phyloP scores from a whole-genome alignment of 2,113 vertebrate genomes.

The Sebastes schlegelii region DNA sequence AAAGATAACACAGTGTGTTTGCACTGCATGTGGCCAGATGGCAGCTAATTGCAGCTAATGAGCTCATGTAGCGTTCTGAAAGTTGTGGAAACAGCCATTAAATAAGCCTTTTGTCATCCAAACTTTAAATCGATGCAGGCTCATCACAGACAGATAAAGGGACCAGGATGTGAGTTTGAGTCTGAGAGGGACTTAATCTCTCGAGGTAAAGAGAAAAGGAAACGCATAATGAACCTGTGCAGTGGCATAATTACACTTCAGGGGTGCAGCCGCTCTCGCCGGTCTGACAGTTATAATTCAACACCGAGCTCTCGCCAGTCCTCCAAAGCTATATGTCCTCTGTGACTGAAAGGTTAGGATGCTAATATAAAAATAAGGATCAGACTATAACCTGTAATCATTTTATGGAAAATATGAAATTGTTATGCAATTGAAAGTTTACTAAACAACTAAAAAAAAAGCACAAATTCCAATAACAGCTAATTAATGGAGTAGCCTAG shows the following conservation, averaged over 20 bases:
- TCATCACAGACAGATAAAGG: background rate
- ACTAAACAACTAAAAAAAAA: background rate
- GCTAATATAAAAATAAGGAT: background rate
- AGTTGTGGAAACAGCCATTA: conserved; percentile 26
- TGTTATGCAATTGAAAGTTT: conserved; percentile 27
- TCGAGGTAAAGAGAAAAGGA: conserved; percentile 12
- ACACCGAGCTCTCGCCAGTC: background rate
- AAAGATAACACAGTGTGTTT: conserved; percentile 18
- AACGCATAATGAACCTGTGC: conserved; percentile 52
- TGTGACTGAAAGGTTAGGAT: background rate
- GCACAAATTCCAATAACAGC: conserved; percentile 5
- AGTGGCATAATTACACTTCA: conserved; percentile 47
- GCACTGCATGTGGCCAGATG: conserved; percentile 12
- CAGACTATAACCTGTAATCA: background rate
- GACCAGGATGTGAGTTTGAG: background rate
- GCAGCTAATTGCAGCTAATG: conserved; percentile 42
- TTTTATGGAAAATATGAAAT: background rate
- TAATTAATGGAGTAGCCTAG: background rate
- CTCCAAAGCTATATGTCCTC: conserved; percentile 34
- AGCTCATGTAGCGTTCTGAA: conserved; percentile 27
- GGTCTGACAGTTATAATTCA: conserved; percentile 24
- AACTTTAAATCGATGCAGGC: background rate
- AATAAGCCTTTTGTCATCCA: conserved; percentile 11
- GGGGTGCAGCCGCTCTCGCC: conserved; percentile 18
- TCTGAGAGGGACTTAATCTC: conserved; percentile 18